A percentile compares a stretch with the other conserved stretches of the same genome.
Evolutionary conservation across 2,888 invertebrate species (phyloP).

Genomic region (Cataglyphis albicans): DNA sequence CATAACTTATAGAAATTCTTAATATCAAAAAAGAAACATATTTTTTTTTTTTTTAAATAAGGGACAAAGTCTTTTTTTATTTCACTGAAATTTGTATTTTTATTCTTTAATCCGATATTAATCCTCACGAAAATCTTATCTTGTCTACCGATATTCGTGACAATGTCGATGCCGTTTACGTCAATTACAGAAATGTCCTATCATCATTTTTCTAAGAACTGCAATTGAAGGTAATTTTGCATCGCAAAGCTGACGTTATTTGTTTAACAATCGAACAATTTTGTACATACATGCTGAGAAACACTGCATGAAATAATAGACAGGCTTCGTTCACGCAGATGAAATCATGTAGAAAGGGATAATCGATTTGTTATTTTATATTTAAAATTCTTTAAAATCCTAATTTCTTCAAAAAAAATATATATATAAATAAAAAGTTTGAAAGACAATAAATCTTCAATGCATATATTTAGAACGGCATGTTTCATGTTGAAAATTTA

Average conservation of each 20-base stretch:
- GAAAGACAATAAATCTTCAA: neutral
- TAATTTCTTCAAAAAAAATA: neutral
- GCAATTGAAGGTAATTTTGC: constrained; percentile 30
- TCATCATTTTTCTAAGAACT: constrained; percentile 46
- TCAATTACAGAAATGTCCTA: constrained; percentile 38
- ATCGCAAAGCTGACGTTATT: constrained; percentile 37
- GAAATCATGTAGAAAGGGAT: neutral
- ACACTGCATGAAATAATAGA: constrained; percentile 12
- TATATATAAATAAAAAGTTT: neutral
- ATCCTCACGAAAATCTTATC: constrained; percentile 16
- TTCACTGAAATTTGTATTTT: neutral
- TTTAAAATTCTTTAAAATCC: neutral
- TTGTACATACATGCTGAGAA: constrained; percentile 4
- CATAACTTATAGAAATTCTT: neutral
- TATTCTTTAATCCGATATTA: constrained; percentile 5
- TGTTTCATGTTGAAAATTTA: neutral
- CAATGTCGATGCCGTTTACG: constrained; percentile 41
- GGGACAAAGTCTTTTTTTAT: neutral
- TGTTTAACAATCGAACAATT: constrained; percentile 32
- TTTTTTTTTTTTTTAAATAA: neutral
- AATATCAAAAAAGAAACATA: neutral
- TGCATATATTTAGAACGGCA: neutral
- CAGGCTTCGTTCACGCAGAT: neutral
- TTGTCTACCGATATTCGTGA: neutral
- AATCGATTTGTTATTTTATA: neutral